Percentiles rank a stretch among this genome's conserved stretches.
Conservation (phyloP, 2,797 vertebrate genomes). For the Adelosebastes latens region DNA sequence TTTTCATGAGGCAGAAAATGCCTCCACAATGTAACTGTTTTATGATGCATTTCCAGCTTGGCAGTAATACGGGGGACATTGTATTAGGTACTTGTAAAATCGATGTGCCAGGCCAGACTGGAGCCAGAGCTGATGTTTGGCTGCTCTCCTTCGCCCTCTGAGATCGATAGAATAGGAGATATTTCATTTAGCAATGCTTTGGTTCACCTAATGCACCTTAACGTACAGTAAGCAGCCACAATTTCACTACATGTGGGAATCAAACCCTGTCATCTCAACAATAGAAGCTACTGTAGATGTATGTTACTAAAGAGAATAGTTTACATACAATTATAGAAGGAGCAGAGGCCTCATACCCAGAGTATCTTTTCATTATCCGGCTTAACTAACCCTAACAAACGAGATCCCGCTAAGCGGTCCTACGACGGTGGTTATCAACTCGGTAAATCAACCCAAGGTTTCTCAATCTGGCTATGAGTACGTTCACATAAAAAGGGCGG, state of each 20-base stretch:
- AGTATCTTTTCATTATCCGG: too few relatives aligned
- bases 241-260: conserved; percentile 4
- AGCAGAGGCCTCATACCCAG: not conserved
- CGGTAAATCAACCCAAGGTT: accelerated
- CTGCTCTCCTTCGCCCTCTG: conserved; percentile 52
- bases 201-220: conserved; percentile 33
- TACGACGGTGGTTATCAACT: too few relatives aligned
- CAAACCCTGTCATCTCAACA: not conserved
- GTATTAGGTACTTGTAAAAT: conserved; percentile 69
- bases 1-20: conserved; percentile 64
- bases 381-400: too few relatives aligned
- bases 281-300: not conserved
- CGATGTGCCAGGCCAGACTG: conserved; percentile 60
- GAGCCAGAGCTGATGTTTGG: conserved; percentile 65
- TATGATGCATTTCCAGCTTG: conserved; percentile 66
- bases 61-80: conserved; percentile 36
- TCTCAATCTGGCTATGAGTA: accelerated
- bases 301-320: not conserved
- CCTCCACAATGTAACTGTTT: conserved; percentile 55
- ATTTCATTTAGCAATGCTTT: conserved; percentile 52
- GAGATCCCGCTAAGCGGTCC: too few relatives aligned
- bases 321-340: not conserved
- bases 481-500: too few relatives aligned
- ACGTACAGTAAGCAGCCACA: conserved; percentile 11
- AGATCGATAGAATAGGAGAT: conserved; percentile 58